phyloP scores from a whole-genome alignment of 1,140 invertebrate species.

The Camponotus floridanus region DNA sequence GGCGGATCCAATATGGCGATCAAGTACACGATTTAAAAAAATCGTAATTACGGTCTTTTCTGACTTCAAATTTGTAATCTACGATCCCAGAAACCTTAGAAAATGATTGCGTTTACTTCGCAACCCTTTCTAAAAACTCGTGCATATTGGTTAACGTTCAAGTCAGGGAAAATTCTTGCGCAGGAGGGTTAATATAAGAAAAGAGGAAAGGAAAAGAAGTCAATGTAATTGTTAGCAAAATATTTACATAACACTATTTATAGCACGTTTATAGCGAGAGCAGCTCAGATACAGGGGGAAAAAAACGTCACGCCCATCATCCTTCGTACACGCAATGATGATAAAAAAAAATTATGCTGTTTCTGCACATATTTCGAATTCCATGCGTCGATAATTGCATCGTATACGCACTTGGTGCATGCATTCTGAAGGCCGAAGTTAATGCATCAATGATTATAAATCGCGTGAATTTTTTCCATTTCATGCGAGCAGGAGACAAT shows the following conservation, averaged over 20 bases:
- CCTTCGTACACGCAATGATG: not conserved
- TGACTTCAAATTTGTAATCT: too few relatives aligned
- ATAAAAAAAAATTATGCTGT: not conserved
- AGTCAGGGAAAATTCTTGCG: too few relatives aligned
- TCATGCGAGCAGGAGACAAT: not conserved
- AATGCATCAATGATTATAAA: not conserved
- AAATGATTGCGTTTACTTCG: too few relatives aligned
- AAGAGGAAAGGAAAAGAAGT: not conserved
- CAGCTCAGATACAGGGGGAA: not conserved
- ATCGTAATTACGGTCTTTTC: too few relatives aligned
- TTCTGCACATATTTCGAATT: constrained; percentile 24
- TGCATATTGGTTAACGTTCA: too few relatives aligned
- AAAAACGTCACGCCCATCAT: constrained; percentile 17
- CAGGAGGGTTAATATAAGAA: too few relatives aligned
- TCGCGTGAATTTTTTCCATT: not conserved
- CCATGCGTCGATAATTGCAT: not conserved
- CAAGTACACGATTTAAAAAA: too few relatives aligned
- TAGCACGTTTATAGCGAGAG: not conserved
- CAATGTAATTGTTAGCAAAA: constrained; percentile 22
- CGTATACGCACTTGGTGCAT: not conserved
- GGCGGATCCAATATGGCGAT: too few relatives aligned
- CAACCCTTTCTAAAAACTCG: too few relatives aligned
- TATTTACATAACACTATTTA: constrained; percentile 36
- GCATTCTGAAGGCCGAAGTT: not conserved
- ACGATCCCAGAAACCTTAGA: too few relatives aligned